Evolutionary conservation across 2,888 invertebrate species (phyloP).

Genomic region (Saturnia japonica): DNA sequence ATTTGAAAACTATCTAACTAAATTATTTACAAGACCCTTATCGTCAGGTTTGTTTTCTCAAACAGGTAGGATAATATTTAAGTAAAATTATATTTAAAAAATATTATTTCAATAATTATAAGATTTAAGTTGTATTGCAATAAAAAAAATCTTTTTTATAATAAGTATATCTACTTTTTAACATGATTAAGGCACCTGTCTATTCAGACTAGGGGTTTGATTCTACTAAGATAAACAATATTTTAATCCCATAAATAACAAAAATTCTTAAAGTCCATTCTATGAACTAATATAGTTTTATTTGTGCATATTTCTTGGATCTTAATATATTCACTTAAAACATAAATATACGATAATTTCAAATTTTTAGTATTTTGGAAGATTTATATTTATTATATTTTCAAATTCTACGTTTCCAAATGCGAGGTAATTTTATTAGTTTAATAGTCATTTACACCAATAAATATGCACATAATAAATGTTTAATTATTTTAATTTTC

Average conservation of each 20-base stretch:
- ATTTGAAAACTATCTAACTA: constrained; percentile 59
- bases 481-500: constrained; percentile 40
- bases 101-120: constrained; percentile 13
- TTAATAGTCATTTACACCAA: constrained; percentile 57
- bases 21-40: constrained; percentile 59
- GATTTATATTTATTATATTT: constrained; percentile 73
- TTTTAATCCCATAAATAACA: background rate
- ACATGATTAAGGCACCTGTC: constrained; percentile 41
- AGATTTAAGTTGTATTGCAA: background rate
- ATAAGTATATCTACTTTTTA: constrained; percentile 14
- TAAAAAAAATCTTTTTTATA: background rate
- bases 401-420: constrained; percentile 81
- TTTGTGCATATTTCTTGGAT: constrained; percentile 61
- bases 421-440: constrained; percentile 81
- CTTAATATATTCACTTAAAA: constrained; percentile 55
- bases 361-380: constrained; percentile 72
- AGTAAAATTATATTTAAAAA: constrained; percentile 15
- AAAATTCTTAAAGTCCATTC: constrained; percentile 1
- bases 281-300: constrained; percentile 22
- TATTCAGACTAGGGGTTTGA: constrained; percentile 18
- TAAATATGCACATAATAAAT: constrained; percentile 54
- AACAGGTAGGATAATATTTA: constrained; percentile 20
- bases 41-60: constrained; percentile 27
- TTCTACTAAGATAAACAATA: constrained; percentile 1
- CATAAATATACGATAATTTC: constrained; percentile 65